Percentiles rank a stretch among this genome's conserved stretches.
phyloP scores from a whole-genome alignment of 2,888 invertebrate genomes.

The Dicyrtomina minuta region DNA sequence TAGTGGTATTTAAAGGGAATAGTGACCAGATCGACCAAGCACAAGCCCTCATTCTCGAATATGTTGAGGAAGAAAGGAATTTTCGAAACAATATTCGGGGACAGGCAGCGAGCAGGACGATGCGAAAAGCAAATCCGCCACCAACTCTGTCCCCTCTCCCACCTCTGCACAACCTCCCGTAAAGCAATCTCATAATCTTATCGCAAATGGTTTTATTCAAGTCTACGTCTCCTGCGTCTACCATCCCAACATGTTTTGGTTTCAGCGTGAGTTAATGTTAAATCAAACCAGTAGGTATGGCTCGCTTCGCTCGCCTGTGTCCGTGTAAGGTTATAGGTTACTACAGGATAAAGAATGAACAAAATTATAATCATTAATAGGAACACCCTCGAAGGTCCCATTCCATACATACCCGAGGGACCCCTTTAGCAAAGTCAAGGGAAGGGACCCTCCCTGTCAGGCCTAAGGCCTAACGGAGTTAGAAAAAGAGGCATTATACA shows the following conservation, averaged over 20 bases:
- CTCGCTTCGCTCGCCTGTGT: too few species aligned
- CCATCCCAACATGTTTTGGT: conserved; percentile 78
- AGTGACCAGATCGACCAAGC: conserved; percentile 74
- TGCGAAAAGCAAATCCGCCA: background rate
- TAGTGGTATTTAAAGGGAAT: conserved; percentile 65
- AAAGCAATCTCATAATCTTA: conserved; percentile 20
- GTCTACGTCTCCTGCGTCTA: conserved; percentile 85
- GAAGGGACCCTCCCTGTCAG: too few species aligned
- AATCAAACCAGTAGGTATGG: conserved; percentile 1
- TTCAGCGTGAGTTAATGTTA: conserved; percentile 65
- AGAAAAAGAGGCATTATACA: too few species aligned
- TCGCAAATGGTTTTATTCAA: conserved; percentile 67
- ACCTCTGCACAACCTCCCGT: background rate
- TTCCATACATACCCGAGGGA: too few species aligned
- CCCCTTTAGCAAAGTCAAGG: too few species aligned
- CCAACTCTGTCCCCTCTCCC: background rate
- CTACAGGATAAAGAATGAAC: too few species aligned
- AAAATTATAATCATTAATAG: too few species aligned
- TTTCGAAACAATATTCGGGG: conserved; percentile 58
- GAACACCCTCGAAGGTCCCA: too few species aligned
- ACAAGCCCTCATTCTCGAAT: conserved; percentile 69
- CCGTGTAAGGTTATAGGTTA: too few species aligned
- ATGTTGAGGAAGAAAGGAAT: conserved; percentile 64
- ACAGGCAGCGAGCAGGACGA: conserved; percentile 38
- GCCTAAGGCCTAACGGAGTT: too few species aligned